These are phyloP conservation scores for Glaucidium brasilianum DNA, from an alignment of 2,113 vertebrate species.

Conservation along the genomic window DNA sequence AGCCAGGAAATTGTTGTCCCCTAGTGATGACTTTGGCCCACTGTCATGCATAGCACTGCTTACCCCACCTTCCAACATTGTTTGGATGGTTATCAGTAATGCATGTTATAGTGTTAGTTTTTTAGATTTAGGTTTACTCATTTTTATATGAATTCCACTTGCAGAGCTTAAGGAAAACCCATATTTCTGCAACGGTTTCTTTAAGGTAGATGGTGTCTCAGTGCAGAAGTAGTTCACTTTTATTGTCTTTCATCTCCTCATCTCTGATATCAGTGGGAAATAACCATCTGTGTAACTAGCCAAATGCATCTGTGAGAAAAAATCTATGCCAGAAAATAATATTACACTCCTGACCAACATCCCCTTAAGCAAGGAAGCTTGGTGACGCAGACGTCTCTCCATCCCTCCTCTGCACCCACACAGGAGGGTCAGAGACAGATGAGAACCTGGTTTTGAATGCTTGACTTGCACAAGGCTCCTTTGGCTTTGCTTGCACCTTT, in stretches of 20 bases:
- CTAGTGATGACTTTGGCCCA: not conserved
- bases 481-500: not conserved
- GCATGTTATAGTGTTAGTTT: not conserved
- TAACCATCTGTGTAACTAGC: not conserved
- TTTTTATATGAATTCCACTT: not conserved
- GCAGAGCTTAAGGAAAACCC: not conserved
- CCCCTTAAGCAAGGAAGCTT: not conserved
- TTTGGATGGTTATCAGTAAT: not conserved
- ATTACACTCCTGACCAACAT: not conserved
- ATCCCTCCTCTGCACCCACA: not conserved
- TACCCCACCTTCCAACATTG: not conserved
- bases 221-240: not conserved
- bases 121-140: not conserved
- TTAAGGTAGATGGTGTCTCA: not conserved
- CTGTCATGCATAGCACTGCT: not conserved
- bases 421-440: not conserved
- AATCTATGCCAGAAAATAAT: not conserved
- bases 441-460: not conserved
- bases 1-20: slow-evolving; percentile 44
- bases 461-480: not conserved
- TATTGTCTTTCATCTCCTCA: not conserved
- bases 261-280: slow-evolving; percentile 5
- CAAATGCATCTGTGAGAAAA: slow-evolving; percentile 2
- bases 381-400: not conserved
- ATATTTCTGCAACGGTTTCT: not conserved